phyloP scores from a whole-genome alignment of 2,113 vertebrate genomes.

The Nymphicus hollandicus region DNA sequence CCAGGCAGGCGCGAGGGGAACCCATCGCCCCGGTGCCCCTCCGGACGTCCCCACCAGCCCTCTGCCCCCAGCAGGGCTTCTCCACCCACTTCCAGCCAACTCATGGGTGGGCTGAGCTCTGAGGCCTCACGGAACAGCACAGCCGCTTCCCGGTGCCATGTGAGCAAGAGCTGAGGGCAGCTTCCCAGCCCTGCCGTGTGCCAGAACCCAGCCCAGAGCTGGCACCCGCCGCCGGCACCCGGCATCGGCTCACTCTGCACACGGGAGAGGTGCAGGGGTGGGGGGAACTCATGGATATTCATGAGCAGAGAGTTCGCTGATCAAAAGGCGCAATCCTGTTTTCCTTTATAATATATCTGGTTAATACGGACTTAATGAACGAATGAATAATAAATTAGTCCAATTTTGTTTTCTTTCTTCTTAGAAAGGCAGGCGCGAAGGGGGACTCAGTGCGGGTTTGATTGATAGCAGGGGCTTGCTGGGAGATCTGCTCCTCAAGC shows the following conservation, averaged over 20 bases:
- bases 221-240: background rate
- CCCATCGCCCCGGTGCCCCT: background rate
- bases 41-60: background rate
- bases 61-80: background rate
- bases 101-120: background rate
- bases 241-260: fast-evolving
- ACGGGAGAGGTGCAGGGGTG: background rate
- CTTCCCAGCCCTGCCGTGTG: background rate
- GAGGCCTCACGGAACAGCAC: fast-evolving
- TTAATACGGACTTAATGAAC: conserved; percentile 69
- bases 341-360: conserved; percentile 66
- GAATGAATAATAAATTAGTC: conserved; percentile 73
- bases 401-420: conserved; percentile 72
- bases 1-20: conserved; percentile 14
- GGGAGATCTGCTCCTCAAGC: conserved; percentile 57
- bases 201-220: background rate
- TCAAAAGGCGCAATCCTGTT: conserved; percentile 63
- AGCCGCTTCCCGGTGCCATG: fast-evolving
- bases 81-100: background rate
- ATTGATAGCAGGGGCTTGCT: conserved; percentile 60
- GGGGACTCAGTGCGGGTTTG: conserved; percentile 40
- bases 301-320: conserved; percentile 39
- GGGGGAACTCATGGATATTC: conserved; percentile 44
- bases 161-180: background rate
- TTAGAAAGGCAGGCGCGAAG: background rate